Evolutionary conservation across 1,140 invertebrate genomes (phyloP), one percentile per base, ranked within the genome.

Genomic region (Conus ventricosus): DNA sequence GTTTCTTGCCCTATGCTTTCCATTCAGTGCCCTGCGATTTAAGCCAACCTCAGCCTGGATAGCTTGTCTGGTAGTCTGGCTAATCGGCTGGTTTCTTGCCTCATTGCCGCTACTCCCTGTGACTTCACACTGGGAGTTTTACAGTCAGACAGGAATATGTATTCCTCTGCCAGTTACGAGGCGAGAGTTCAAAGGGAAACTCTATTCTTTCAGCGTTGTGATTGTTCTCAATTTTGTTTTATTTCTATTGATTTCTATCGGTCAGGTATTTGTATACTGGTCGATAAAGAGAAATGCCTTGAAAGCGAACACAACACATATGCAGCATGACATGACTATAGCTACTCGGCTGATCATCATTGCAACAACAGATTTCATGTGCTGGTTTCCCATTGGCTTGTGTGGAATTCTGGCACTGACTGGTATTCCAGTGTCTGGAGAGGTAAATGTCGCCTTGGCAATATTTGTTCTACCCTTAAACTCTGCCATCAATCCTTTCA

Each of bases 121-220:
- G 8, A 76, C 71, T 13, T 23, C 13, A 27, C 85, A 89, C 78
- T 89, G 88, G 88, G 8, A 87, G 55, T 51, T 63, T 63, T 63
- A 63, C 60, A 63, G 60, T 20, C 60, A 63, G 60, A 13, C 60
- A 11, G 60, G 60, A 63, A 63, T 63, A 0, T 63, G 60, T 63
- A 63, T 63, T 63, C 60, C 60, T 11, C 17, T 63, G 60, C 92
- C 87, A 91, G 91, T 75, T 84, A 87, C 3, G 82, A 90, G 51
- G 89, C 91, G 5, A 85, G 87, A n/a, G 78, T 91, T 8, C 90
- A 91, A 91, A 83, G 0, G 92, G 91, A 11, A 89, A 91, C 54
- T 85, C 89, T 25, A 17, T 90, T 1, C 84, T 89, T 4, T 92
- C 91, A 71, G 15, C 90, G 11, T 17, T 83, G 11, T 63, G 60